Base-by-base conservation (phyloP, 2,797 vertebrate genomes). In the Fistularia tabacaria region DNA sequence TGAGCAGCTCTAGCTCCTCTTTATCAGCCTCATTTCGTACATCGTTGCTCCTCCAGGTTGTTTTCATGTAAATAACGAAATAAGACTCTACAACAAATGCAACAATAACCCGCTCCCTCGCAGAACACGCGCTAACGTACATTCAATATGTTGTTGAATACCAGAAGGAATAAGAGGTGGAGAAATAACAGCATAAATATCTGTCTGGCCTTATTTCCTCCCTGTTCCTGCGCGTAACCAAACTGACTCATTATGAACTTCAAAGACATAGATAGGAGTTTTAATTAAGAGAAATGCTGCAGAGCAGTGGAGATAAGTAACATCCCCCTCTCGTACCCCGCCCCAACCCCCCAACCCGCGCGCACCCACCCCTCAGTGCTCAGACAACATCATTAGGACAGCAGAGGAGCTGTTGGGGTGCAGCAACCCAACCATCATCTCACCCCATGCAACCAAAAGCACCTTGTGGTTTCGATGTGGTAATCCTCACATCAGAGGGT, bases 191-290 rank as follows among this genome's bases (percentile, higher is more conserved):
- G 60, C 74, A 46, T 62, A 84, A 85, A 87, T 77, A 87, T 79
- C 80, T 79, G 70, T 51, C 73, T 80, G 82, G 81, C 81, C 81
- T 80, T 81, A 84, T 78, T 83, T 79, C 75, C 56, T 71, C 71
- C 66, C 65, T 42, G 74, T 74, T 80, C 77, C 79, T 80, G 66
- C 45, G 70, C 64, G 62, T 89, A 93, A 93, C 92, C 93, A 93
- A 92, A 92, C 88, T 90, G 92, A 91, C 90, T 91, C 91, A 89
- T 93, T 95, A 90, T 91, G 92, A 90, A 93, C 95, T 95, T 95
- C 95, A 98, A 95, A 98, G 94, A 85, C 88, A 87, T 89, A 91
- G 93, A 94, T 96, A 94, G 90, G 92, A 94, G 92, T 94, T 93
- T 92, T 94, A 96, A 95, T 96, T 95, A 95, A 94, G 91, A 93